Evolutionary conservation across 2,888 invertebrate genomes (phyloP).

Genomic region (Trissonchulus latispiculum): DNA sequence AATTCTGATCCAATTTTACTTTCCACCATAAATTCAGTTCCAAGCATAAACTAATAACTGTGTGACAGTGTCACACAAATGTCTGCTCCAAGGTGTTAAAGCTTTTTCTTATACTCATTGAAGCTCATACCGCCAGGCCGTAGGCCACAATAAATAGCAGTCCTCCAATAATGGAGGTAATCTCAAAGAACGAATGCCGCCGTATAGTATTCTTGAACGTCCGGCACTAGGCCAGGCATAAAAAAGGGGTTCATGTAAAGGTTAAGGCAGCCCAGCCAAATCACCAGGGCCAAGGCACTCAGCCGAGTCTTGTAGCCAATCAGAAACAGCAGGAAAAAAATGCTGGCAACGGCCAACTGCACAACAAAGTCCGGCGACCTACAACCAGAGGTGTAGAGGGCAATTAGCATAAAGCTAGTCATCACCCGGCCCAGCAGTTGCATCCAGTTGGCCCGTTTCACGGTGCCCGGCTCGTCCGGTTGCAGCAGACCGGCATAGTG

Average conservation of each 20-base stretch:
- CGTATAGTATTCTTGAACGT: not conserved
- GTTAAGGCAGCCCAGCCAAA: constrained; percentile 73
- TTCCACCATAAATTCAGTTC: too few species aligned
- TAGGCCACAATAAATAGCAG: not conserved
- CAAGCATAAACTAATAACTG: too few species aligned
- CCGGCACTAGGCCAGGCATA: not conserved
- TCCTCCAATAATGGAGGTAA: not conserved
- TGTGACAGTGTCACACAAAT: too few species aligned
- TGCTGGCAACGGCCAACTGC: not conserved
- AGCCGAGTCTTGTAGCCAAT: constrained; percentile 80
- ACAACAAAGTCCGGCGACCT: not conserved
- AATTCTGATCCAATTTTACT: too few species aligned
- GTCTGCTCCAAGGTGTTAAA: too few species aligned
- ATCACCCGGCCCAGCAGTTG: not conserved
- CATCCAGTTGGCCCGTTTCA: not conserved
- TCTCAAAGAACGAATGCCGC: not conserved
- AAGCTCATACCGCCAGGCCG: not conserved
- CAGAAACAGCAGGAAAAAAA: not conserved
- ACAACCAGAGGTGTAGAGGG: not conserved
- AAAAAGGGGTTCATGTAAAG: constrained; percentile 68
- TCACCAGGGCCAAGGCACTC: constrained; percentile 78
- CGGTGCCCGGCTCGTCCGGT: not conserved
- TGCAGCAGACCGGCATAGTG: not conserved
- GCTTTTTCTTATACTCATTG: not conserved
- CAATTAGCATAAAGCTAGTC: not conserved